Evolutionary conservation across 2,113 vertebrate species (phyloP).

Genomic region (Hypocryptadius cinnamomeus): DNA sequence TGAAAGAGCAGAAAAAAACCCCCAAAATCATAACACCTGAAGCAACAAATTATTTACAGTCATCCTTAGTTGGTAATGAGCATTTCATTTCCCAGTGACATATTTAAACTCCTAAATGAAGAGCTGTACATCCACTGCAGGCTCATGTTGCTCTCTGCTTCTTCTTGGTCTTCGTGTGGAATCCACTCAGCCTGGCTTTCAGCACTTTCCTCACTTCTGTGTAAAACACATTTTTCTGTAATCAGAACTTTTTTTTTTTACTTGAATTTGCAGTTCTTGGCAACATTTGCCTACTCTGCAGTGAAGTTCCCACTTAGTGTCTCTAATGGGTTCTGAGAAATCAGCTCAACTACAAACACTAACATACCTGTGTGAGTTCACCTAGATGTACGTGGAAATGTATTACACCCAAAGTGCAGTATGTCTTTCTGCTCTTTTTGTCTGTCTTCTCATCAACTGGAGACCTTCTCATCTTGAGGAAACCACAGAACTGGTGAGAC

Average conservation of each 20-base stretch:
- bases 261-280: neutral
- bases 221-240: neutral
- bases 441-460: neutral
- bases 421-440: neutral
- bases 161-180: neutral
- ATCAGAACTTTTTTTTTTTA: neutral
- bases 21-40: neutral
- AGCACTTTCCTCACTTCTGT: neutral
- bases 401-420: neutral
- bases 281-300: neutral
- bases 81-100: neutral
- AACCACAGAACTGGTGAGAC: neutral
- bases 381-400: neutral
- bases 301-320: neutral
- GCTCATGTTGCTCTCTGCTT: neutral
- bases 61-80: neutral
- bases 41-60: conserved; percentile 11
- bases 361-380: neutral
- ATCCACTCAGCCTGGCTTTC: neutral
- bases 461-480: neutral
- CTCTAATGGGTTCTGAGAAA: neutral
- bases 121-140: neutral
- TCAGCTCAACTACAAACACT: neutral
- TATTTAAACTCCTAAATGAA: neutral
- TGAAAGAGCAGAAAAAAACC: neutral